Conservation (phyloP, 2,113 vertebrate genomes). For the Holacanthus passer region DNA sequence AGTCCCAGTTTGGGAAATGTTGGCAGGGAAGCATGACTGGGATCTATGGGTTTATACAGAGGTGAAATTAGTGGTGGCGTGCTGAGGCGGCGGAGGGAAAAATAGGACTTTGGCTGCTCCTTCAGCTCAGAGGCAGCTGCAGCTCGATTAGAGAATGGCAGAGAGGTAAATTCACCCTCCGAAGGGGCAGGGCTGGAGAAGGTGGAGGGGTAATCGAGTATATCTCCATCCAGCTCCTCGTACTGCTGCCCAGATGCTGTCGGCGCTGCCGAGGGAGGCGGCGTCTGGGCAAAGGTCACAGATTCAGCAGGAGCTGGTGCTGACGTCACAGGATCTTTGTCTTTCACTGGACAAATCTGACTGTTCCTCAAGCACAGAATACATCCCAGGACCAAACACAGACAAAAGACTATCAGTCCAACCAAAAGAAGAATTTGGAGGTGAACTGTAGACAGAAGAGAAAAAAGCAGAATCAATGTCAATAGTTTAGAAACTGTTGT, state of each 20-base stretch:
- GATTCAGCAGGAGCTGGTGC: slow-evolving; percentile 33
- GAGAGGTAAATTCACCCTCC: slow-evolving; percentile 42
- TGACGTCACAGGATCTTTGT: slow-evolving; percentile 60
- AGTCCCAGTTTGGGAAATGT: slow-evolving; percentile 73
- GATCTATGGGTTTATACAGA: slow-evolving; percentile 63
- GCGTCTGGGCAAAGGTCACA: slow-evolving; percentile 42
- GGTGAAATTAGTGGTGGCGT: slow-evolving; percentile 50
- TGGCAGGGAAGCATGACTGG: slow-evolving; percentile 66
- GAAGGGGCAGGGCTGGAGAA: slow-evolving; percentile 73
- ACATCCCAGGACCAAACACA: slow-evolving; percentile 85
- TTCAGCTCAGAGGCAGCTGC: slow-evolving; percentile 44
- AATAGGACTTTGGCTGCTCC: slow-evolving; percentile 68
- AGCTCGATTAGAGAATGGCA: slow-evolving; percentile 21
- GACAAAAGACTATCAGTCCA: slow-evolving; percentile 82
- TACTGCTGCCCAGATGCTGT: slow-evolving; percentile 62
- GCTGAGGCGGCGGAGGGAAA: slow-evolving; percentile 73
- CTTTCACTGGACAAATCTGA: slow-evolving; percentile 21
- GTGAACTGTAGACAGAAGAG: slow-evolving; percentile 76
- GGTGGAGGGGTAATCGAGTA: slow-evolving; percentile 71
- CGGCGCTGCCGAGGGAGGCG: neutral
- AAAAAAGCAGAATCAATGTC: slow-evolving; percentile 8
- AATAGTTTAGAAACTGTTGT: neutral
- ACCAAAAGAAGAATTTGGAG: slow-evolving; percentile 82
- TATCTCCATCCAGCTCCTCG: slow-evolving; percentile 69
- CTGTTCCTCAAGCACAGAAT: slow-evolving; percentile 79